Evolutionary conservation across 2,888 invertebrate species (phyloP).

Genomic region (Eilema depressum): DNA sequence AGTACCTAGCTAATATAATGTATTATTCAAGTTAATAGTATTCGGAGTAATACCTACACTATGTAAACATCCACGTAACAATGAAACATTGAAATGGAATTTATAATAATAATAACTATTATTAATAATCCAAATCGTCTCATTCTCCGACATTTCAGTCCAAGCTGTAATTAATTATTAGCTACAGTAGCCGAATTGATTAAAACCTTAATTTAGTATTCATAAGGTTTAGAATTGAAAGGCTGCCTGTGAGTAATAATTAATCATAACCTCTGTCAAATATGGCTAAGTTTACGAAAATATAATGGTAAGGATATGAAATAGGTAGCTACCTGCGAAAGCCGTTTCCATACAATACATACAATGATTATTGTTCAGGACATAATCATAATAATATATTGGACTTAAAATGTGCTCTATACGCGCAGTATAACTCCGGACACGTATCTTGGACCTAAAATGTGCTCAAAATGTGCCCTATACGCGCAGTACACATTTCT

Average conservation of each 20-base stretch:
- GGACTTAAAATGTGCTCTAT: too few relatives aligned
- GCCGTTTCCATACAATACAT: too few relatives aligned
- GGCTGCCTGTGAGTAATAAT: neutral
- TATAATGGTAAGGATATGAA: neutral
- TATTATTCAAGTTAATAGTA: too few relatives aligned
- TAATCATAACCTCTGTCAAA: neutral
- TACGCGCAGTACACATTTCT: too few relatives aligned
- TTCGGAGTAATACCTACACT: neutral
- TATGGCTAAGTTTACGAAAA: constrained; percentile 3
- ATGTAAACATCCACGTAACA: neutral
- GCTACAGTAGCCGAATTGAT: constrained; percentile 17
- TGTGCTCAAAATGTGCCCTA: too few relatives aligned
- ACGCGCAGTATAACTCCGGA: too few relatives aligned
- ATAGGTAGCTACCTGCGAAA: too few relatives aligned
- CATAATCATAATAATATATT: too few relatives aligned
- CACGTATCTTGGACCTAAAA: too few relatives aligned
- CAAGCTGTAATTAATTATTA: constrained; percentile 31
- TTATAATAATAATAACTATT: neutral
- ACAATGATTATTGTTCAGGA: too few relatives aligned
- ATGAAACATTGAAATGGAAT: constrained; percentile 4
- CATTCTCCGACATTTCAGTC: constrained; percentile 21
- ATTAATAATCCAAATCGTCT: constrained; percentile 10
- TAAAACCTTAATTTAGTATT: neutral
- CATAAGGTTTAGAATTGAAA: neutral
- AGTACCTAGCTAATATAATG: too few relatives aligned